Conservation (phyloP, 2,797 vertebrate genomes). For the Phaenicophaeus curvirostris region DNA sequence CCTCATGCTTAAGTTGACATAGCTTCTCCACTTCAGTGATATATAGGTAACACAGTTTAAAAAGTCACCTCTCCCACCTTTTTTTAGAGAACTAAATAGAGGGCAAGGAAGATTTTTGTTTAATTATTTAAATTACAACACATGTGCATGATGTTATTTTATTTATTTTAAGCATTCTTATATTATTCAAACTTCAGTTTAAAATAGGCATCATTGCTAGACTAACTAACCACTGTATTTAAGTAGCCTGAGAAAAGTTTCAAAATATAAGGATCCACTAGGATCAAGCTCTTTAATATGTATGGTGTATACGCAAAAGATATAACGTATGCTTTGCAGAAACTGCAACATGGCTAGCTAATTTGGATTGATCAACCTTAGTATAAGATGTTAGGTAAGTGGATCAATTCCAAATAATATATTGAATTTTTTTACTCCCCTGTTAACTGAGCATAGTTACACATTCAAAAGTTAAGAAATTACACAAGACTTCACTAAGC, state of each 20-base stretch:
- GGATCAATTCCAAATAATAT: neutral
- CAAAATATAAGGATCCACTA: neutral
- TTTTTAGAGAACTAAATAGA: neutral
- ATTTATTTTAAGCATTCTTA: neutral
- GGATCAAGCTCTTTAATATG: neutral
- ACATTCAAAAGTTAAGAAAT: neutral
- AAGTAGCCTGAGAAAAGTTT: neutral
- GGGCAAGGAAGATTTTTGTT: neutral
- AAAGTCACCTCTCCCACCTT: neutral
- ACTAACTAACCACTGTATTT: neutral
- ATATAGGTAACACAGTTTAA: neutral
- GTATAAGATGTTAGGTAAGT: neutral
- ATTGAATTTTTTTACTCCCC: neutral
- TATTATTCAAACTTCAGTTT: neutral
- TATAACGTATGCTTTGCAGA: neutral
- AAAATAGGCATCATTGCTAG: neutral
- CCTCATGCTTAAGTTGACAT: neutral
- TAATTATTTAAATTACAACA: neutral
- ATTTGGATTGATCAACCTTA: neutral
- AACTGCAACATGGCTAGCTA: neutral
- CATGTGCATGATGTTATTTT: neutral
- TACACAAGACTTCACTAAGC: neutral
- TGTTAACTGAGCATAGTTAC: neutral
- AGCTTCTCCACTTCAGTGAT: neutral
- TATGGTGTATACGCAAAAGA: neutral